Conservation (phyloP, 2,113 vertebrate genomes). For the Chauna torquata region DNA sequence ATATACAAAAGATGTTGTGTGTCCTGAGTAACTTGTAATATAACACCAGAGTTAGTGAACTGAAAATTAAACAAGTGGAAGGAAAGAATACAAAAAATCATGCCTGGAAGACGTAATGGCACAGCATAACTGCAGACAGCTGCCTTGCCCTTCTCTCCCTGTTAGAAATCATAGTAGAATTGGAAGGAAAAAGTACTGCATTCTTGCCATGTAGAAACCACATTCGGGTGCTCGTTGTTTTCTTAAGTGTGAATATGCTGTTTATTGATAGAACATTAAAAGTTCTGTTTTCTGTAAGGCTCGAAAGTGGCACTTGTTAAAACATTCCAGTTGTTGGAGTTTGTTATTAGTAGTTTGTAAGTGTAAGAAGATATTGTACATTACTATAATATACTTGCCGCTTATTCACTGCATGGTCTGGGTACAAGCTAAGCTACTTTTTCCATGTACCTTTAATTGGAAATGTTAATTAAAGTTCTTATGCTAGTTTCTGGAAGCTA, state of each 20-base stretch:
- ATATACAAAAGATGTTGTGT: neutral
- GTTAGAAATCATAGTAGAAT: neutral
- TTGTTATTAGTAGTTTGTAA: neutral
- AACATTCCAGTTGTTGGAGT: neutral
- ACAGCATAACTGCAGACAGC: neutral
- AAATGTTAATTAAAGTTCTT: neutral
- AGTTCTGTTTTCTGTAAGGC: neutral
- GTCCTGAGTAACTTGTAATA: neutral
- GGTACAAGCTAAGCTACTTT: neutral
- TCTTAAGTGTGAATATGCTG: neutral
- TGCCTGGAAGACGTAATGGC: neutral
- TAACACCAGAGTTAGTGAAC: neutral
- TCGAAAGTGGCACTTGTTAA: neutral
- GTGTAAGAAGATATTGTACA: neutral
- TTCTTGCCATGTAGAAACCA: neutral
- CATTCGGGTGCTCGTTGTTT: neutral
- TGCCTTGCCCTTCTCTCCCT: neutral
- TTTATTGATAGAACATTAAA: neutral
- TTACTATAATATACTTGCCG: neutral
- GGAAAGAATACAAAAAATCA: neutral
- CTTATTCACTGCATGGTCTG: neutral
- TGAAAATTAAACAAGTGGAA: neutral
- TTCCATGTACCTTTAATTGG: neutral
- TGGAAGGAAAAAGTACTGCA: neutral
- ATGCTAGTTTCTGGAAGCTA: neutral